phyloP scores from a whole-genome alignment of 2,113 vertebrate species.

The Poeciliopsis occidentalis region DNA sequence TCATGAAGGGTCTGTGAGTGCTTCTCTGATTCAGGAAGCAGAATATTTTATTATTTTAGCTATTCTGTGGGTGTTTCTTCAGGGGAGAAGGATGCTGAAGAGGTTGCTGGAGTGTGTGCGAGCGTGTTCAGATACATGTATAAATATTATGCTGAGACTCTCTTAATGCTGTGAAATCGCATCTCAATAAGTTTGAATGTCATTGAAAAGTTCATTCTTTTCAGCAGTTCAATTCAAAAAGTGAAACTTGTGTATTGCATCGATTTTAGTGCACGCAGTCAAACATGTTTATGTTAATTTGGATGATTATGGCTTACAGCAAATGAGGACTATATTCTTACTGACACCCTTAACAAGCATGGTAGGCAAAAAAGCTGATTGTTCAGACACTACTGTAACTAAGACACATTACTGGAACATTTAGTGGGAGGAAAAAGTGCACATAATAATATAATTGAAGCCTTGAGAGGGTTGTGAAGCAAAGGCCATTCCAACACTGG shows the following conservation, averaged over 20 bases:
- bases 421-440: neutral
- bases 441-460: neutral
- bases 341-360: no score
- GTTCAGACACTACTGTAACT: neutral
- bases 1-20: constrained; percentile 23
- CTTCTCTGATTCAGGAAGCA: constrained; percentile 24
- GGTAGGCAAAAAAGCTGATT: neutral
- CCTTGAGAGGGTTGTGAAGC: neutral
- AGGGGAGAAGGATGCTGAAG: neutral
- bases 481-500: neutral
- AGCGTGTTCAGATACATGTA: neutral
- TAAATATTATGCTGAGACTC: neutral
- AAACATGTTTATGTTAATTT: neutral
- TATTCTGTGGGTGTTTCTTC: neutral
- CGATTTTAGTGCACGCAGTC: neutral
- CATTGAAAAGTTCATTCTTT: neutral
- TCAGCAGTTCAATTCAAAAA: neutral
- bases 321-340: neutral
- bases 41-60: constrained; percentile 42
- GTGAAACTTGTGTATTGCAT: neutral
- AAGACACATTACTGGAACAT: neutral
- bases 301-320: neutral
- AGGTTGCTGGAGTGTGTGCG: neutral
- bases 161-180: neutral
- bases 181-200: neutral